A percentile compares a stretch with the other conserved stretches of the same genome.
Conservation (phyloP, 2,113 vertebrate genomes). For the Oncorhynchus clarkii region DNA sequence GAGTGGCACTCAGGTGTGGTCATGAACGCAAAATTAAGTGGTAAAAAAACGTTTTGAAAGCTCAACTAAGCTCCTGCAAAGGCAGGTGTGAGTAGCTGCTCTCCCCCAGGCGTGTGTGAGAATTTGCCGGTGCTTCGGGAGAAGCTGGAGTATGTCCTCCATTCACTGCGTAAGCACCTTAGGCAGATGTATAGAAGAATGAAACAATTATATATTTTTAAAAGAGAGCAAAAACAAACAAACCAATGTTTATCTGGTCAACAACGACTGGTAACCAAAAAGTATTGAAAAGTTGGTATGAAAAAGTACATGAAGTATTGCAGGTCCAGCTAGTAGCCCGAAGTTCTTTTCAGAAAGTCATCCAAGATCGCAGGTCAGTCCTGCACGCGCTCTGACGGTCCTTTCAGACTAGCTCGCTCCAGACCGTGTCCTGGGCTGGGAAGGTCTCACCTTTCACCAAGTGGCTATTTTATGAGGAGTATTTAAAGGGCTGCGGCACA, state of each 20-base stretch:
- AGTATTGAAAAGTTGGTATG: neutral
- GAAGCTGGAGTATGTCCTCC: slow-evolving; percentile 78
- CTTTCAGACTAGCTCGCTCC: slow-evolving; percentile 31
- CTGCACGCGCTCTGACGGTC: slow-evolving; percentile 43
- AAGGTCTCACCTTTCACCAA: slow-evolving; percentile 75
- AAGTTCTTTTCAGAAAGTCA: slow-evolving; percentile 3
- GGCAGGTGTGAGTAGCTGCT: slow-evolving; percentile 41
- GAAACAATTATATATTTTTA: slow-evolving; percentile 2
- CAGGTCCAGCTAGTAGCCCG: slow-evolving; percentile 17
- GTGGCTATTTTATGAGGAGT: slow-evolving; percentile 66
- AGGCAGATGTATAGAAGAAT: slow-evolving; percentile 53
- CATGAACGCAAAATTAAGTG: slow-evolving; percentile 38
- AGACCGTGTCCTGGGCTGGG: slow-evolving; percentile 28
- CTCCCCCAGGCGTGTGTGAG: slow-evolving; percentile 55
- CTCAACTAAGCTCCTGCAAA: slow-evolving; percentile 53
- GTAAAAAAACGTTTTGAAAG: slow-evolving; percentile 26
- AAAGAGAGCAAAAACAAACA: neutral
- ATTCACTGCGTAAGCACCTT: slow-evolving; percentile 70
- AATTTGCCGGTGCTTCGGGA: slow-evolving; percentile 78
- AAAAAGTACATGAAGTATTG: neutral
- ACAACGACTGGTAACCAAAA: neutral
- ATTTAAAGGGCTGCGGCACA: slow-evolving; percentile 71
- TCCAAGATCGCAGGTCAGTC: slow-evolving; percentile 18
- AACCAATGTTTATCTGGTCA: neutral
- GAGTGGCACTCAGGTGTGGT: slow-evolving; percentile 26